Conservation (phyloP, 1,140 invertebrate genomes). For the Belonocnema kinseyi region DNA sequence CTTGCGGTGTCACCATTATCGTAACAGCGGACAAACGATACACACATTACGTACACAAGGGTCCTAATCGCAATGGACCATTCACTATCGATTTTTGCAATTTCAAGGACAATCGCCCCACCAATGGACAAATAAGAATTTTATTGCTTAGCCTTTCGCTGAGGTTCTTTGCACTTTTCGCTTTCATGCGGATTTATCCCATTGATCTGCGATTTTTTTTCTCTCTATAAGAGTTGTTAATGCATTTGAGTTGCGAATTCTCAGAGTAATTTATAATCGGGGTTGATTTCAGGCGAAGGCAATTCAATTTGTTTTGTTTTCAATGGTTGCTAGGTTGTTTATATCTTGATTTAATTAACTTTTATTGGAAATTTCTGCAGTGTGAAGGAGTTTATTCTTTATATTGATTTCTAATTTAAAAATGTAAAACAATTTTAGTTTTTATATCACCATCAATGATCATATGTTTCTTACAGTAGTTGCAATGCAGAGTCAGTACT, state of each 20-base stretch:
- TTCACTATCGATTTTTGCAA: slow-evolving; percentile 54
- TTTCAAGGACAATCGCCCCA: slow-evolving; percentile 54
- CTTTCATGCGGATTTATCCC: slow-evolving; percentile 42
- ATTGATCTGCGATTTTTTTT: slow-evolving; percentile 22
- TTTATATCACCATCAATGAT: too few relatives aligned
- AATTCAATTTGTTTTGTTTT: slow-evolving; percentile 21
- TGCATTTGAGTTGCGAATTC: slow-evolving; percentile 16
- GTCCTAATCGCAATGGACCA: slow-evolving; percentile 42
- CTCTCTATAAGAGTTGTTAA: neutral
- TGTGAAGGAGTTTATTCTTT: neutral
- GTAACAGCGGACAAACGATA: slow-evolving; percentile 38
- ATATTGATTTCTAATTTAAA: neutral
- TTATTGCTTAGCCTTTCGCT: slow-evolving; percentile 32
- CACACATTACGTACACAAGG: slow-evolving; percentile 32
- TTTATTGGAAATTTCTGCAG: neutral
- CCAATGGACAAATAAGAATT: slow-evolving; percentile 52
- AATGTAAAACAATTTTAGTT: neutral
- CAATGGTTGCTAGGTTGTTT: neutral
- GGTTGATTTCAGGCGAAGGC: slow-evolving; percentile 33
- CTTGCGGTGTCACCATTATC: slow-evolving; percentile 50
- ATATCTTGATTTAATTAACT: neutral
- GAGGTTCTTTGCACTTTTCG: slow-evolving; percentile 37
- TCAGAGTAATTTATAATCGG: slow-evolving; percentile 45
- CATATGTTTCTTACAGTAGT: too few relatives aligned
- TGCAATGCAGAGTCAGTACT: too few relatives aligned